These are phyloP conservation scores for Spheniscus mendiculus DNA, from an alignment of 2,113 vertebrate genomes.

Conservation along the genomic window DNA sequence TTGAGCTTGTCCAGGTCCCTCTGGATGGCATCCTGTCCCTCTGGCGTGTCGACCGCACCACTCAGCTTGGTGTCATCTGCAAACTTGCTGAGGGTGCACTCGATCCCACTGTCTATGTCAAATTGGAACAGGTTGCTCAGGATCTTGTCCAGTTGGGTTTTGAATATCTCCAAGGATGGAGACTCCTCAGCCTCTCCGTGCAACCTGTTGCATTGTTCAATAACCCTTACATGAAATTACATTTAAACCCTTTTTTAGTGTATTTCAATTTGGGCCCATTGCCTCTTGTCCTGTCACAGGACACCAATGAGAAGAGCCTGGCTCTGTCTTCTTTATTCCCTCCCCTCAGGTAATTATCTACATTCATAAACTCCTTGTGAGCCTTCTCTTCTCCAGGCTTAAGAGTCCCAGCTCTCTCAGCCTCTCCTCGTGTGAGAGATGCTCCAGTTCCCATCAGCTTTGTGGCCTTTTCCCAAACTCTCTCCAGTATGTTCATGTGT, in stretches of 20 bases:
- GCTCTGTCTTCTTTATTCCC: neutral
- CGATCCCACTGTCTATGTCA: no score
- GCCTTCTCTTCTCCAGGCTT: neutral
- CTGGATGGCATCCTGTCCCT: no score
- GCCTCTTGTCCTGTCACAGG: neutral
- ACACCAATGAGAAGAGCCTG: neutral
- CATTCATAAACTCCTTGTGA: neutral
- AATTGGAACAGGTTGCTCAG: neutral
- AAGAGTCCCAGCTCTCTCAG: neutral
- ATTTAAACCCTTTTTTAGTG: no score
- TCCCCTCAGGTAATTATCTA: neutral
- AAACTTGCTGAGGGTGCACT: no score
- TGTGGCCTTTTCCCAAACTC: neutral
- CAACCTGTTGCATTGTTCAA: neutral
- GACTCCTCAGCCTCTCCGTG: neutral
- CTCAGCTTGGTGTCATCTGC: no score
- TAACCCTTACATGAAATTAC: neutral
- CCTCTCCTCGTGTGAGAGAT: neutral
- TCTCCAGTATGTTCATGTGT: neutral
- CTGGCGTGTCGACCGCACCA: no score
- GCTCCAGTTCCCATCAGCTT: neutral
- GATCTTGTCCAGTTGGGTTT: neutral
- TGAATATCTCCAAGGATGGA: accelerated
- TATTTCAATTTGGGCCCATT: neutral
- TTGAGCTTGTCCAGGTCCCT: no score